Evolutionary conservation across 2,113 vertebrate genomes (phyloP).

Genomic region (Gasterosteus aculeatus): DNA sequence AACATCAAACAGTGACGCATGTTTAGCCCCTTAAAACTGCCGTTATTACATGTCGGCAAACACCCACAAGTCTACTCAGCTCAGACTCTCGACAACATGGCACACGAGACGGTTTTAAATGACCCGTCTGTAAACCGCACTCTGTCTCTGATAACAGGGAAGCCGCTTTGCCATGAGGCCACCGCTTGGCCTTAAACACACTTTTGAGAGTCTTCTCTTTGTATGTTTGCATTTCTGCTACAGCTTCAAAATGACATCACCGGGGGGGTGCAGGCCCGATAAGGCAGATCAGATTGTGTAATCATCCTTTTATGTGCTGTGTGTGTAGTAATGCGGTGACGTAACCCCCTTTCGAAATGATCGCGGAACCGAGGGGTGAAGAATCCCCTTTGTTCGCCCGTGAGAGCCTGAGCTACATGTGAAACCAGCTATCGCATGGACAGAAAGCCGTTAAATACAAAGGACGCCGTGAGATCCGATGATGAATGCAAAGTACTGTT

Average conservation of each 20-base stretch:
- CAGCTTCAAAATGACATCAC: constrained; percentile 66
- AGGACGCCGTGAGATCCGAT: not conserved
- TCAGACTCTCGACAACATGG: constrained; percentile 11
- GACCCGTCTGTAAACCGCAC: not conserved
- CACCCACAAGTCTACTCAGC: constrained; percentile 35
- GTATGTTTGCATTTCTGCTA: constrained; percentile 65
- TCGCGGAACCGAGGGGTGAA: constrained; percentile 48
- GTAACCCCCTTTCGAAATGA: constrained; percentile 49
- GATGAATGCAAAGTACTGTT: not conserved
- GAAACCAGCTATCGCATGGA: not conserved
- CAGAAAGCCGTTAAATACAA: not conserved
- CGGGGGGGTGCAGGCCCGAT: constrained; percentile 39
- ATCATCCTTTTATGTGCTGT: constrained; percentile 63
- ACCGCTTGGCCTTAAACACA: constrained; percentile 22
- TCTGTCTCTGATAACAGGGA: constrained; percentile 24
- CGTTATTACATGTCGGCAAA: constrained; percentile 50
- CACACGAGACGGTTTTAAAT: constrained; percentile 12
- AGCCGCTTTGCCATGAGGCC: not conserved
- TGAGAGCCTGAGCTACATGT: not conserved
- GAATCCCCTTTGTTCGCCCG: constrained; percentile 30
- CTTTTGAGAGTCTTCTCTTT: constrained; percentile 23
- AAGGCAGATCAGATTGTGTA: constrained; percentile 51
- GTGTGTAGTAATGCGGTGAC: constrained; percentile 53
- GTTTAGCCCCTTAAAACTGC: constrained; percentile 6
- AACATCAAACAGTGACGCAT: constrained; percentile 35